Evolutionary conservation across 2,888 invertebrate genomes (phyloP).

Genomic region (Mythimna lalbum): DNA sequence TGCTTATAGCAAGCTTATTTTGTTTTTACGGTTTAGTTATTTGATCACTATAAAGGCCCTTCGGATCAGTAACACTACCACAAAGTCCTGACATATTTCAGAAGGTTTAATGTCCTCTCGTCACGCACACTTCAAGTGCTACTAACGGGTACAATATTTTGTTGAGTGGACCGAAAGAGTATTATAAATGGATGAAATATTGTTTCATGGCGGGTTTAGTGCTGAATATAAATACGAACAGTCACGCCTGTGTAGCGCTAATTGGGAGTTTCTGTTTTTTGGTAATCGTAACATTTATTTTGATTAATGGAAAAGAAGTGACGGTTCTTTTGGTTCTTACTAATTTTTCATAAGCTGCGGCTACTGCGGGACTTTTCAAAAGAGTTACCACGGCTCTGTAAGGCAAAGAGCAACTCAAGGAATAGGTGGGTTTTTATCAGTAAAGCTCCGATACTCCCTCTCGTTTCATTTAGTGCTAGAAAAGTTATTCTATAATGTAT

Average conservation of each 20-base stretch:
- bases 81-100: neutral
- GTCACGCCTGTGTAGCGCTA: conserved; percentile 35
- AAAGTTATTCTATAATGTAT: no score
- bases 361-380: no score
- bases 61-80: neutral
- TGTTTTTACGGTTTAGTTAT: neutral
- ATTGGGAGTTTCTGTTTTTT: conserved; percentile 32
- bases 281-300: conserved; percentile 38
- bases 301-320: conserved; percentile 34
- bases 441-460: no score
- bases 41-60: neutral
- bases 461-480: no score
- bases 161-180: conserved; percentile 42
- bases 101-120: conserved; percentile 35
- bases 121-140: conserved; percentile 60
- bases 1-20: neutral
- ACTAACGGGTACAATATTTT: conserved; percentile 54
- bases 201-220: conserved; percentile 40
- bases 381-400: no score
- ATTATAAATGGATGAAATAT: conserved; percentile 49
- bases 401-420: no score
- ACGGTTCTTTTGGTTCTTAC: neutral
- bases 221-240: conserved; percentile 32
- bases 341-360: no score
- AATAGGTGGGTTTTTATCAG: no score